Conservation (phyloP, 2,113 vertebrate genomes). For the Pleuronectes platessa region DNA sequence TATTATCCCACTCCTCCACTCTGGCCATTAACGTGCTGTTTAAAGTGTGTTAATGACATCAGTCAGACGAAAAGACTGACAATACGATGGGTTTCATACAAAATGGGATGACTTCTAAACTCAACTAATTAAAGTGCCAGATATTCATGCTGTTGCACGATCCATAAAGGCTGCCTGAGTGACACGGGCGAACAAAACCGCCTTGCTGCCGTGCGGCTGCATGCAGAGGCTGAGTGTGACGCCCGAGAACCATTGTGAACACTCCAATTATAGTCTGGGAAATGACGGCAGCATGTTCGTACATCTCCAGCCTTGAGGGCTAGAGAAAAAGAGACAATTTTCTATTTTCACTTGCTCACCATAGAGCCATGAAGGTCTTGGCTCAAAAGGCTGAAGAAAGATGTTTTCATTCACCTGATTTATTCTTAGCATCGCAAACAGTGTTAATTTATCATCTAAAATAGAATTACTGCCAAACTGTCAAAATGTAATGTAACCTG, state of each 20-base stretch:
- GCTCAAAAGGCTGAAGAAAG: neutral
- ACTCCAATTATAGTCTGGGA: conserved; percentile 60
- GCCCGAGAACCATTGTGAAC: conserved; percentile 41
- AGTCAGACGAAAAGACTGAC: conserved; percentile 20
- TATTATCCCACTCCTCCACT: conserved; percentile 40
- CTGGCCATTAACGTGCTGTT: conserved; percentile 45
- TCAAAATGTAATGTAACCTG: too few relatives aligned
- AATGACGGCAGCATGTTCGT: conserved; percentile 55
- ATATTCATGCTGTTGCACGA: conserved; percentile 21
- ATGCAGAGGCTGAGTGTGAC: conserved; percentile 57
- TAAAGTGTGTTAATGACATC: conserved; percentile 40
- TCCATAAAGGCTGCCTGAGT: conserved; percentile 42
- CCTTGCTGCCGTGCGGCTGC: conserved; percentile 34
- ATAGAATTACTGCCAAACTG: too few relatives aligned
- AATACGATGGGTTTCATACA: conserved; percentile 26
- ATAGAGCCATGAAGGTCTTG: neutral
- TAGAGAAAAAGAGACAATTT: too few relatives aligned
- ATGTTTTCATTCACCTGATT: neutral
- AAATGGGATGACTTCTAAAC: conserved; percentile 36
- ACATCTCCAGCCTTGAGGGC: conserved; percentile 54
- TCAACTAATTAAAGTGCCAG: conserved; percentile 44
- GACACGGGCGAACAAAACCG: conserved; percentile 45
- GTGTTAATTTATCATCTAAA: too few relatives aligned
- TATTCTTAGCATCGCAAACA: neutral
- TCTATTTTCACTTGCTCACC: neutral